phyloP scores from a whole-genome alignment of 1,140 invertebrate genomes.

The Bombus sylvicola region DNA sequence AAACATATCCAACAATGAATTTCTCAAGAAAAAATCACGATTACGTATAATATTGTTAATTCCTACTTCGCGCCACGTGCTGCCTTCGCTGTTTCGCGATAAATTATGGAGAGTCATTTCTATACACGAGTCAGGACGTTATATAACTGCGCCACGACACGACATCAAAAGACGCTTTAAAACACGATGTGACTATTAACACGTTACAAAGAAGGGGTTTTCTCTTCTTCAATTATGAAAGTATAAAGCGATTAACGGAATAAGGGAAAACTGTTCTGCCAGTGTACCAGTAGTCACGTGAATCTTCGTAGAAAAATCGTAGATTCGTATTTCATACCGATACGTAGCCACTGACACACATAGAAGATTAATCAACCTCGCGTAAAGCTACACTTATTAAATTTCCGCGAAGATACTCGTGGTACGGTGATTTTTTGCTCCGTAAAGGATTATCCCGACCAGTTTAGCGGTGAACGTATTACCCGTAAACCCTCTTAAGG shows the following conservation, averaged over 20 bases:
- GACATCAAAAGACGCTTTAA: conserved; percentile 32
- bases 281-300: background rate
- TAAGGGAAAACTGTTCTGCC: background rate
- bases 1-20: conserved; percentile 21
- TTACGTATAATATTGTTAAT: conserved; percentile 6
- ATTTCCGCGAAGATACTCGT: conserved; percentile 35
- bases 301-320: background rate
- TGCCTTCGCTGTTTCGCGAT: background rate
- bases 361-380: conserved; percentile 33
- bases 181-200: conserved; percentile 15
- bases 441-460: conserved; percentile 48
- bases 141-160: background rate
- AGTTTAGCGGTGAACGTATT: conserved; percentile 64
- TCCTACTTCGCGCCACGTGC: background rate
- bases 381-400: conserved; percentile 48
- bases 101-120: conserved; percentile 18
- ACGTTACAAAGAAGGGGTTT: background rate
- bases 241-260: background rate
- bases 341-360: background rate
- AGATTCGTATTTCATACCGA: background rate
- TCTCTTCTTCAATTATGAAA: background rate
- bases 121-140: background rate
- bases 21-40: conserved; percentile 36
- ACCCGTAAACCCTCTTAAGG: conserved; percentile 67
- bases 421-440: conserved; percentile 40